Evolutionary conservation across 2,113 vertebrate genomes (phyloP), one percentile per base, ranked within the genome.

Genomic region (Atlantisia rogersi): DNA sequence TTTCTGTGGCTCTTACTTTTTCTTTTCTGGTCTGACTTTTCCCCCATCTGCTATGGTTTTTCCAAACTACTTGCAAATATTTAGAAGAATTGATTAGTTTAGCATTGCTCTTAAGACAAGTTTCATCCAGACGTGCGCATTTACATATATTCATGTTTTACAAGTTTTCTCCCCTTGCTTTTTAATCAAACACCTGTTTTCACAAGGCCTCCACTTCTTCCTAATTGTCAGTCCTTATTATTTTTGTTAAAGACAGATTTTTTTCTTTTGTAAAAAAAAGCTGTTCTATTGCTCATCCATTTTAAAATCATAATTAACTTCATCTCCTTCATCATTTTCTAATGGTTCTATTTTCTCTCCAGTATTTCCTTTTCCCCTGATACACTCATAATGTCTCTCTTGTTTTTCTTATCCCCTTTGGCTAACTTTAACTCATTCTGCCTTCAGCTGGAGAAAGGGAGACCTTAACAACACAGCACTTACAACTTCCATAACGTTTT

Each of bases 291-390:
- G 90, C 96, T 98, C 97, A 95, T 90, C 88, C 89, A 95, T 97
- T 98, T 98, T 88, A 97, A 97, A 97, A 97, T 95, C 94, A 95
- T 96, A 97, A 97, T 97, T 98, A 98, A 97, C 95, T 97, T 98
- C 95, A 97, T 98, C 97, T 97, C 96, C 96, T 95, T 97, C 94
- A 92, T 95, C 94, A 86, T 98, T 97, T 97, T 95, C 95, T 97
- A 97, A 97, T 94, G 94, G 95, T 84, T 96, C 96, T 97, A 53
- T 97, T 97, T 97, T 93, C 71, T 97, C 91, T 92, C 79, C 56
- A 35, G 71, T 78, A 87, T 97, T 97, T 95, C 95, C 90, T 97
- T 93, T 97, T 92, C 90, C 74, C 83, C 70, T 94, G 90, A 86
- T 89, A 96, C 70, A 70, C 80, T 94, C 58, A 78, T 81, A 80